Conservation (phyloP, 2,113 vertebrate species). For the Zosterops lateralis region DNA sequence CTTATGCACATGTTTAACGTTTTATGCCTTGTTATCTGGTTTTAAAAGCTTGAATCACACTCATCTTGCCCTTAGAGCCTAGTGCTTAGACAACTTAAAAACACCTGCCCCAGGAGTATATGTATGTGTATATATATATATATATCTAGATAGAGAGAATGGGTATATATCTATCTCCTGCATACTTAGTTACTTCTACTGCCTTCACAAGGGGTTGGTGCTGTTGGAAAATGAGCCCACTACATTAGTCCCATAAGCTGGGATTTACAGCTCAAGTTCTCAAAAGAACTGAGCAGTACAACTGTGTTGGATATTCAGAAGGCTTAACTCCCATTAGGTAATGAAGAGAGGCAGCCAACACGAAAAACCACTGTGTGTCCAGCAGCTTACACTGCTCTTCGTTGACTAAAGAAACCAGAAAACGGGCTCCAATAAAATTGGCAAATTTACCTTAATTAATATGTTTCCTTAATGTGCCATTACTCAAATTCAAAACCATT, state of each 20-base stretch:
- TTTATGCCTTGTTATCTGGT: background rate
- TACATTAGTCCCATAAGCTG: background rate
- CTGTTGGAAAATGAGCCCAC: background rate
- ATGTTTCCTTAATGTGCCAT: background rate
- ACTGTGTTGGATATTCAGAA: background rate
- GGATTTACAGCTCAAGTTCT: background rate
- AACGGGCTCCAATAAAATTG: background rate
- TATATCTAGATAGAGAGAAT: background rate
- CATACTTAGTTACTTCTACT: background rate
- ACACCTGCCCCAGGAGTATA: background rate
- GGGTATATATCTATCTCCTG: background rate
- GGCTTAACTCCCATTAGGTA: background rate
- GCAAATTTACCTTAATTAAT: conserved; percentile 29
- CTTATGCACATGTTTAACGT: background rate
- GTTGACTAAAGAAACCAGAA: background rate
- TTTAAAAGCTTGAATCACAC: background rate
- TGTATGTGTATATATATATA: rapidly evolving
- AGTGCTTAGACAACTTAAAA: background rate
- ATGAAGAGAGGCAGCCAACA: background rate
- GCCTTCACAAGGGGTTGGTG: background rate
- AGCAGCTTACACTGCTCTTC: background rate
- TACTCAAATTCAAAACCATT: conserved; percentile 39
- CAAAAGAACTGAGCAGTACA: background rate
- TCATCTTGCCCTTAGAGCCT: background rate
- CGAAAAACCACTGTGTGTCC: background rate